These are phyloP conservation scores for Phyllopteryx taeniolatus DNA, from an alignment of 2,113 vertebrate genomes.

Conservation along the genomic window DNA sequence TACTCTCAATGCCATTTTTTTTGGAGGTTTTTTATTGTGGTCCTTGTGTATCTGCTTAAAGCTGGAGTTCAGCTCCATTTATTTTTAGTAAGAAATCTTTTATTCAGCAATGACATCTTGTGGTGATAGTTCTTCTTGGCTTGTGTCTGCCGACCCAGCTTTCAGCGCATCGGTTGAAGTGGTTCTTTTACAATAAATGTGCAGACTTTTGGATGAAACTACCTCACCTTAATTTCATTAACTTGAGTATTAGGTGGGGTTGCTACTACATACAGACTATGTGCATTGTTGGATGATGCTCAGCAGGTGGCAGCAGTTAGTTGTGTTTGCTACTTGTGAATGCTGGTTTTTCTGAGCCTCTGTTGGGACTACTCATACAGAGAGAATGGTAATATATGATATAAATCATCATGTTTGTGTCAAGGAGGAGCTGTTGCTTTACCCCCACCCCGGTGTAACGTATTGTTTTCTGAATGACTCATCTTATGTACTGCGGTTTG, in stretches of 20 bases:
- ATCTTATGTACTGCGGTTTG: neutral
- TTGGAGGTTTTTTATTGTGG: neutral
- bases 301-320: constrained; percentile 12
- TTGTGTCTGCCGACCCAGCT: neutral
- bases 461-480: neutral
- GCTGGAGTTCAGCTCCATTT: neutral
- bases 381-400: neutral
- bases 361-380: neutral
- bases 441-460: neutral
- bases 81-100: neutral
- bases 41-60: neutral
- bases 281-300: neutral
- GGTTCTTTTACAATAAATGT: neutral
- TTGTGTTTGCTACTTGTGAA: neutral
- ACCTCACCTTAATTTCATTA: neutral
- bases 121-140: neutral
- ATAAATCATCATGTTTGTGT: no score
- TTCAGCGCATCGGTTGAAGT: neutral
- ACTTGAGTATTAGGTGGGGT: neutral
- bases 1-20: neutral
- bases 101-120: neutral
- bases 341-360: neutral
- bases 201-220: neutral
- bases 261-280: neutral
- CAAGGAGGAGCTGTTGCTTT: neutral